Conservation (phyloP, 2,888 invertebrate genomes). For the Eupithecia tripunctaria region DNA sequence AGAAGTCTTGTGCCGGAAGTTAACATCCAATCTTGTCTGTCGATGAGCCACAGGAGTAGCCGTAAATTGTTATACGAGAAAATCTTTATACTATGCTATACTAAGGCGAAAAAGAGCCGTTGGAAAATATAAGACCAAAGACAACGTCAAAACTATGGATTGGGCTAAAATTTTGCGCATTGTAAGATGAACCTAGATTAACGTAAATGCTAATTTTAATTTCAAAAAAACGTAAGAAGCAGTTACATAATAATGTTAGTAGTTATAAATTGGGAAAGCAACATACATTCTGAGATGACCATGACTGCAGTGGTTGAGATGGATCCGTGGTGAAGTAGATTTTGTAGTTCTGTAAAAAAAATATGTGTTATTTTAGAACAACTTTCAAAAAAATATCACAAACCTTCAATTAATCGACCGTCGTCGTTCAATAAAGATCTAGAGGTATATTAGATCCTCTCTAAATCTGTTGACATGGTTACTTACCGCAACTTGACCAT, state of each 20-base stretch:
- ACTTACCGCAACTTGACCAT: slow-evolving; percentile 97
- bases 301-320: slow-evolving; percentile 92
- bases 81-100: too few relatives aligned
- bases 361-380: background rate
- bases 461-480: background rate
- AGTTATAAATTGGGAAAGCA: background rate
- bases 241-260: too few relatives aligned
- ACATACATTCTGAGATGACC: slow-evolving; percentile 94
- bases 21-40: background rate
- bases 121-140: too few relatives aligned
- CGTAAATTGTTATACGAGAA: background rate
- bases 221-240: too few relatives aligned
- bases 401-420: background rate
- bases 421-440: background rate
- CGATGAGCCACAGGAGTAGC: background rate
- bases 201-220: too few relatives aligned
- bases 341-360: slow-evolving; percentile 93
- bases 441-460: background rate
- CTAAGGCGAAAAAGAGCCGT: background rate
- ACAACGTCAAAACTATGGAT: too few relatives aligned
- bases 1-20: background rate
- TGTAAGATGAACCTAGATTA: too few relatives aligned
- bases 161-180: too few relatives aligned
- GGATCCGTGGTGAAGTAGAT: slow-evolving; percentile 97
- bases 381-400: background rate